Evolutionary conservation across 2,113 vertebrate species (phyloP), one percentile per base, ranked within the genome.

Genomic region (Sturnira hondurensis): DNA sequence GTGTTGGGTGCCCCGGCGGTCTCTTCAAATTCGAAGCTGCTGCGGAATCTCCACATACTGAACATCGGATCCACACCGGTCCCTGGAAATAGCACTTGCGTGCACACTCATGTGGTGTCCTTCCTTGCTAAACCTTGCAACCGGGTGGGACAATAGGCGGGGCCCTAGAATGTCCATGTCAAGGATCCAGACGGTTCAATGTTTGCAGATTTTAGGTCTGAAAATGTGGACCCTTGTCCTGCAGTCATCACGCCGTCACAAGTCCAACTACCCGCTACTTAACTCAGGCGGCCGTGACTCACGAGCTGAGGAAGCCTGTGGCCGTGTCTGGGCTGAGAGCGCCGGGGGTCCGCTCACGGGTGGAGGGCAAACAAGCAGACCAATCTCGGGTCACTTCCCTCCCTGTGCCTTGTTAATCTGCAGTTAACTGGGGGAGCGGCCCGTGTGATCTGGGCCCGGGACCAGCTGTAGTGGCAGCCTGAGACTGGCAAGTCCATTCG

Each of bases 391-490:
- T 67, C 28, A 73, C 86, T 54, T 58, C 89, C 74, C 88, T 96
- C 92, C 97, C 97, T 94, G 97, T 93, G 98, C 89, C 10, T 12
- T 97, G 94, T 96, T 98, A 97, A 96, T 90, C 83, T 97, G 86
- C 86, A 96, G 97, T 98, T 97, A 98, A 97, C 96, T 97, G 92
- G 96, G 96, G 91, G 86, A 97, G 63, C 74, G 91, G 94, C 92
- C 96, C 50, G 50, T 71, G 10, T 28, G 63, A 33, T 43, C 96
- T 88, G 90, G 73, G 61, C 61, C 56, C 80, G 38, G 19, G 71
- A 61, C 82, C 83, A 56, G 43, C 86, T 97, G 87, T 92, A 81
- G 95, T 80, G 91, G 63, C 88, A 61, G 94, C 76, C 86, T 89
- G 56, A 97, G 82, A 97, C 96, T 95, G 50, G 95, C 73, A 97